phyloP scores from a whole-genome alignment of 2,888 invertebrate genomes.

The Caenorhabditis sinica region DNA sequence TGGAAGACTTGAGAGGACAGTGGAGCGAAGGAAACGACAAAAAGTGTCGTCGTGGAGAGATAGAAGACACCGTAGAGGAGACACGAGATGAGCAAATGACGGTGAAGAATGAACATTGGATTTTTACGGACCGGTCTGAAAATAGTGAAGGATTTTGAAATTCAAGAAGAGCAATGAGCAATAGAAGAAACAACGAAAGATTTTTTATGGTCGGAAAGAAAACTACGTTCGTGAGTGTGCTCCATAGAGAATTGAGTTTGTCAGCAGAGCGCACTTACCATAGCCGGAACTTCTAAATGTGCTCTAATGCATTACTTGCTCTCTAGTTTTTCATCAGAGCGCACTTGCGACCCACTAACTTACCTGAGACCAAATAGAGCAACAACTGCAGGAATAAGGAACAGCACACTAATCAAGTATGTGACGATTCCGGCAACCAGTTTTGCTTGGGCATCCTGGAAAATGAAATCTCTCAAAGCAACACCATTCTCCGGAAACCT shows the following conservation, averaged over 20 bases:
- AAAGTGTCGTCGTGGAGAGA: slow-evolving; percentile 79
- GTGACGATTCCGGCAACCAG: slow-evolving; percentile 76
- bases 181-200: not conserved
- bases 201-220: not conserved
- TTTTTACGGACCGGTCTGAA: slow-evolving; percentile 77
- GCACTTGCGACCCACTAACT: not conserved
- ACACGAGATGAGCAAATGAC: slow-evolving; percentile 80
- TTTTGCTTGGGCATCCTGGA: slow-evolving; percentile 70
- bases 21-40: slow-evolving; percentile 74
- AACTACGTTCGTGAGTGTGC: not conserved
- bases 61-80: slow-evolving; percentile 76
- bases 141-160: not conserved
- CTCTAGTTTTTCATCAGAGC: no score
- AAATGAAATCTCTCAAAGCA: not conserved
- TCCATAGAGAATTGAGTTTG: not conserved
- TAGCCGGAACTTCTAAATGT: no score
- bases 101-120: slow-evolving; percentile 80
- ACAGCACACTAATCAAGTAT: slow-evolving; percentile 75
- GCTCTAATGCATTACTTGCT: no score
- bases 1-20: slow-evolving; percentile 70
- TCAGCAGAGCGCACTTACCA: not conserved
- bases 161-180: slow-evolving; percentile 14
- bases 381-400: slow-evolving; percentile 79
- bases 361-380: slow-evolving; percentile 71
- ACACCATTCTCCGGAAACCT: not conserved